Evolutionary conservation across 1,140 invertebrate species (phyloP), one percentile per base, ranked within the genome.

Genomic region (Globodera ellingtonae): DNA sequence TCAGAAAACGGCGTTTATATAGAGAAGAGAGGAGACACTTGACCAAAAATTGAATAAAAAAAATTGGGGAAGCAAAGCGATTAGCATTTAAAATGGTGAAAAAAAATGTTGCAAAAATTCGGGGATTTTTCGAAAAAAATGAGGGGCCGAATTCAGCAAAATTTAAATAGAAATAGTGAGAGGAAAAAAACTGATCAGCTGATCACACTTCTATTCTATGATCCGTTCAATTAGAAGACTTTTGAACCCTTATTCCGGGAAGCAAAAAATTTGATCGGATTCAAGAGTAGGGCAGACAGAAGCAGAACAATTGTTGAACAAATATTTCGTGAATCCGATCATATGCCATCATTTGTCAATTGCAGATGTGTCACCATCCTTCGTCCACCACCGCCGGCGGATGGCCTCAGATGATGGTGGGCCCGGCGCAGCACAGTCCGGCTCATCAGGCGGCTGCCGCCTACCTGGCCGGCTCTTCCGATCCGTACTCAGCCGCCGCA

Each of bases 341-440:
- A 35, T 35, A 35, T 35, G 35, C 35, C 35, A 35, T 35, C 35
- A 35, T 35, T 35, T 35, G 35, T 35, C 35, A 35, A 35, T 10
- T 44, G 35, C 18, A 70, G 35, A 15, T 18, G 67, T 70, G 67
- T 21, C 46, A 70, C 35, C 46, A 35, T 70, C 67, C 67, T 13
- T 62, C 56, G 18, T 62, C 56, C 56, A 62, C 13, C 35, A 6
- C n/a, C n/a, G 24, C 67, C 35, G 67, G 67, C 35, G 67, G 67
- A 10, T 70, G 67, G 67, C 67, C 67, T 4, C 35, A n/a, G 10
- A 70, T 70, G 67, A 62, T 62, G 56, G 18, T 62, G 56, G 56
- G 56, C 56, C 67, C 67, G 2, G 9, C 21, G 18, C 67, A 70
- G 67, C 67, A 70, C 67, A 70, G 67, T 70, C 67, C 67, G 7